Conservation (phyloP, 2,113 vertebrate species). For the Terrapene triunguis region DNA sequence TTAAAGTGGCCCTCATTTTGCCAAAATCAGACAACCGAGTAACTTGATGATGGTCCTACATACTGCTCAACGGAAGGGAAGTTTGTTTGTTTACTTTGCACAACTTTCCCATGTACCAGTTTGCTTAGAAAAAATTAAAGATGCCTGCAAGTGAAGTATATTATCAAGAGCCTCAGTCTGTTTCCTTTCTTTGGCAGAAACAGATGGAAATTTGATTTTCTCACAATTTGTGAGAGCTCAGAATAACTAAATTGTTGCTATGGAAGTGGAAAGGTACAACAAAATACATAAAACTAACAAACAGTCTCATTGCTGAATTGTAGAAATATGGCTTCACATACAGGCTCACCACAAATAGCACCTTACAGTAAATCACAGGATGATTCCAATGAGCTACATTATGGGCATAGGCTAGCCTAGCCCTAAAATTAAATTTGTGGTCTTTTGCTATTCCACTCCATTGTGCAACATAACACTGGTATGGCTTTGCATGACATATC, state of each 20-base stretch:
- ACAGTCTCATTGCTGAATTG: not conserved
- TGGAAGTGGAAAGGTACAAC: slow-evolving; percentile 24
- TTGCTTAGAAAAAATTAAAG: not conserved
- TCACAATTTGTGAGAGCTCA: slow-evolving; percentile 1
- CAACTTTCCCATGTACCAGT: not conserved
- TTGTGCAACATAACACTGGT: not conserved
- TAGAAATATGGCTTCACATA: not conserved
- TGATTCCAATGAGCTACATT: not conserved
- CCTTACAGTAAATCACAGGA: not conserved
- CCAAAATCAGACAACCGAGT: not conserved
- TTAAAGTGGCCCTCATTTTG: not conserved
- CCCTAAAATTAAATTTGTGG: not conserved
- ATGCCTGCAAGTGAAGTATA: not conserved
- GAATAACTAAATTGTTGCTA: slow-evolving; percentile 54
- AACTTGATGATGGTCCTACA: accelerated
- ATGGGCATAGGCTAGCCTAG: not conserved
- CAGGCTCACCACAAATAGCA: not conserved
- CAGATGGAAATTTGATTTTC: slow-evolving; percentile 28
- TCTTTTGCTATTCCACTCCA: accelerated
- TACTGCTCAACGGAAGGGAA: not conserved
- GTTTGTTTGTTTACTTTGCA: not conserved
- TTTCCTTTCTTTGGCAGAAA: slow-evolving; percentile 34
- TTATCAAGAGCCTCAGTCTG: not conserved
- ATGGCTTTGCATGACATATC: not conserved
- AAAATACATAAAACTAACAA: not conserved